Conservation (phyloP, 2,113 vertebrate species). For the Nannobrachium achirus region DNA sequence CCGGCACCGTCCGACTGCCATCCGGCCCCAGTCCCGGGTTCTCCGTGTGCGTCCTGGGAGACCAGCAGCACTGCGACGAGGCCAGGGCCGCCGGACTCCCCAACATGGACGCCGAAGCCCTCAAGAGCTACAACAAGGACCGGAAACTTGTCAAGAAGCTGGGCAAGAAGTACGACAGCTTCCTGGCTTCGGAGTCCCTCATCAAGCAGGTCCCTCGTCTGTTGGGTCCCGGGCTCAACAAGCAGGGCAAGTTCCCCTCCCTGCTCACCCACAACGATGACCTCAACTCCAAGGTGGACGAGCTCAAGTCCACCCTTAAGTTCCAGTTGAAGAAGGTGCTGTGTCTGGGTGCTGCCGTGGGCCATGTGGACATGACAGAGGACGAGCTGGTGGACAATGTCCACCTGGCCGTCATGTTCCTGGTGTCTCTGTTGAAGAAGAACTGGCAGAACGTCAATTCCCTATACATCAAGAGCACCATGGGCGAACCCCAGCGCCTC, state of each 20-base stretch:
- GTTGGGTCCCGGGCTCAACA: constrained; percentile 94
- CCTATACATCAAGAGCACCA: constrained; percentile 96
- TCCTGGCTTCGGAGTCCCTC: constrained; percentile 94
- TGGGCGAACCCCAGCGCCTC: constrained; percentile 95
- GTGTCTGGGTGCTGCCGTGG: constrained; percentile 95
- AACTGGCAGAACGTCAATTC: constrained; percentile 98
- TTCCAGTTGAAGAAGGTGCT: constrained; percentile 99
- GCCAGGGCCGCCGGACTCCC: constrained; percentile 94
- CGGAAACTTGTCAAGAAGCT: constrained; percentile 95
- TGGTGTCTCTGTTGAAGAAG: constrained; percentile 97
- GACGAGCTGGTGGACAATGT: constrained; percentile 98
- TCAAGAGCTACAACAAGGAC: constrained; percentile 99
- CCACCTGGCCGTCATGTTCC: constrained; percentile 95
- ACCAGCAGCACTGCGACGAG: constrained; percentile 98
- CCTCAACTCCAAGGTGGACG: constrained; percentile 93
- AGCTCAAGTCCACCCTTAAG: constrained; percentile 98
- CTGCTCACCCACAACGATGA: constrained; percentile 98
- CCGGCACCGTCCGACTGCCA: constrained; percentile 98
- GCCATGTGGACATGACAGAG: constrained; percentile 96
- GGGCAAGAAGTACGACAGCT: constrained; percentile 97
- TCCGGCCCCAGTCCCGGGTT: constrained; percentile 95
- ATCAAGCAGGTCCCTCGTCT: constrained; percentile 97
- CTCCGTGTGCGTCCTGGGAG: constrained; percentile 94
- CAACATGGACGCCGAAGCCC: constrained; percentile 97
- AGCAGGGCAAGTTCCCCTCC: constrained; percentile 96